Conservation (phyloP, 2,888 invertebrate species). For the Caenorhabditis afra region DNA sequence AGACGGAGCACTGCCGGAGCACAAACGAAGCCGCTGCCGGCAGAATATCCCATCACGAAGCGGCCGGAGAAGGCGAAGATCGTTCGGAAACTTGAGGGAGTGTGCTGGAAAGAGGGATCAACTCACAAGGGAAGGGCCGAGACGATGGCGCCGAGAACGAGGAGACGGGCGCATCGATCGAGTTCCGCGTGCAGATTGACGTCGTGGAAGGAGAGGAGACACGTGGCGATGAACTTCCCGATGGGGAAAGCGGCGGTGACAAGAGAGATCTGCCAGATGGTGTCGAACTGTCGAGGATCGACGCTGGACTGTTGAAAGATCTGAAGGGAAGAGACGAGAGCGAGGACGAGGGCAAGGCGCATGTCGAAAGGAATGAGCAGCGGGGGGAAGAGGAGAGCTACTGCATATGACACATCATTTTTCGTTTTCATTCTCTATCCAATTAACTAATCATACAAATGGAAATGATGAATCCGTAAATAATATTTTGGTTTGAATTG, state of each 20-base stretch:
- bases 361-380: slow-evolving; percentile 22
- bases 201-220: slow-evolving; percentile 46
- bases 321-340: slow-evolving; percentile 70
- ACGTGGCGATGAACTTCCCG: slow-evolving; percentile 67
- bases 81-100: slow-evolving; percentile 26
- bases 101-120: background rate
- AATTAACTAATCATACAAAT: slow-evolving; percentile 49
- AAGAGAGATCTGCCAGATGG: slow-evolving; percentile 53
- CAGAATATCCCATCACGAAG: slow-evolving; percentile 68
- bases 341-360: slow-evolving; percentile 66
- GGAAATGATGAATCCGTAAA: slow-evolving; percentile 54
- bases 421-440: slow-evolving; percentile 48
- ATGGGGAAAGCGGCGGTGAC: slow-evolving; percentile 63
- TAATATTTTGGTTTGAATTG: slow-evolving; percentile 44
- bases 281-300: slow-evolving; percentile 34
- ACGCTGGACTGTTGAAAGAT: slow-evolving; percentile 68
- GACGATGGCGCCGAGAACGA: slow-evolving; percentile 59
- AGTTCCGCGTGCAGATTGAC: slow-evolving; percentile 45
- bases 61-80: slow-evolving; percentile 56
- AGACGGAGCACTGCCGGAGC: slow-evolving; percentile 65
- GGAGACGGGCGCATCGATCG: slow-evolving; percentile 54
- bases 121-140: slow-evolving; percentile 56
- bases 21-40: slow-evolving; percentile 71
- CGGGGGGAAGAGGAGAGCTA: background rate
- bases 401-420: slow-evolving; percentile 33